Evolutionary conservation across 2,113 vertebrate species (phyloP), one percentile per base, ranked within the genome.

Genomic region (Cryptotis parvus): DNA sequence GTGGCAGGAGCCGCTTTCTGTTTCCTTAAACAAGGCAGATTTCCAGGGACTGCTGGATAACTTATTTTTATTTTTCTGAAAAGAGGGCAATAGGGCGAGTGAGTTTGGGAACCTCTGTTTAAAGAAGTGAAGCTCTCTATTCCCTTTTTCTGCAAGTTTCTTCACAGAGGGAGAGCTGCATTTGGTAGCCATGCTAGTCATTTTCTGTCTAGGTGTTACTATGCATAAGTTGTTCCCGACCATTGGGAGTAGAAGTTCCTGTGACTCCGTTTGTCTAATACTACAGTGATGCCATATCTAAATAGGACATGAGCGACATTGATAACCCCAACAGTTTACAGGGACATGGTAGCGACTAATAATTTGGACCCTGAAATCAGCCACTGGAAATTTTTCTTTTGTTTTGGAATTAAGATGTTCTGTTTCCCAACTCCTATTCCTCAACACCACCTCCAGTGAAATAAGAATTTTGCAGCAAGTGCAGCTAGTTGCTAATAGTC

Each of bases 91-190:
- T 58, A 58, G 7, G 55, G 18, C 55, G 24, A 18, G 5, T 58
- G 55, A 58, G 16, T 58, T 58, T 58, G 55, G 55, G 55, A 58
- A 58, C 16, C 55, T 58, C 18, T 58, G 43, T 88, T 35, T 58
- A 74, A 77, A n/a, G 49, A 93, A 45, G 55, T 89, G 66, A 90
- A 66, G 35, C 81, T 93, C 92, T 88, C 26, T 63, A 81, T 84
- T 78, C 29, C 20, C 24, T 84, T 61, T 75, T 77, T 3, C 63
- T 58, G 55, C 55, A 16, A 24, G 20, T 89, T 91, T 86, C 81
- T 63, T 10, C 27, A 16, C 74, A 9, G 89, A 37, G 24, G 61
- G n/a, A 69, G 52, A 91, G 41, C 41, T 90, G 3, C 15, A 66
- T 75, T 77, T 76, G 9, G 20, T 65, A 66, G 43, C 58, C 35